phyloP scores from a whole-genome alignment of 30 jellyfish, hydroid and myxozoan species.

The Aurelia aurita region DNA sequence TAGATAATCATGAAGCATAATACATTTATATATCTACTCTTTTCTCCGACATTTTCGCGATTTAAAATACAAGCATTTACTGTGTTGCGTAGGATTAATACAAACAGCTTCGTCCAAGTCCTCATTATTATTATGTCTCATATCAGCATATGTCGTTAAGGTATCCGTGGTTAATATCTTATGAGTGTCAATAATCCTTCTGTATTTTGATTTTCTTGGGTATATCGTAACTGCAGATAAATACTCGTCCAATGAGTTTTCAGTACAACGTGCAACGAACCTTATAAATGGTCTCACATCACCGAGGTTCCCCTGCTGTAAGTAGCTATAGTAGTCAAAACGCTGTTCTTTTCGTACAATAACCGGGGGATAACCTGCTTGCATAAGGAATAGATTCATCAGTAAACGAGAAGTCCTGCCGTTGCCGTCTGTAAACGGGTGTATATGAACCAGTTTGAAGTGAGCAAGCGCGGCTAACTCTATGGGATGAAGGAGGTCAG shows the following conservation, averaged over 20 bases:
- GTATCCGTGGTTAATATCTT: slow-evolving; percentile 24
- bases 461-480: slow-evolving; percentile 94
- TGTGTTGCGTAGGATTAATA: slow-evolving; percentile 39
- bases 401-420: slow-evolving; percentile 91
- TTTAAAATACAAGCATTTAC: slow-evolving; percentile 12
- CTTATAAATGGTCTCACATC: slow-evolving; percentile 93
- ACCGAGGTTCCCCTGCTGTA: slow-evolving; percentile 91
- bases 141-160: slow-evolving; percentile 2
- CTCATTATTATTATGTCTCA: not conserved
- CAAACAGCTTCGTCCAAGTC: slow-evolving; percentile 27
- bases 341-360: slow-evolving; percentile 87
- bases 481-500: slow-evolving; percentile 79
- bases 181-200: slow-evolving; percentile 50
- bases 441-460: slow-evolving; percentile 84
- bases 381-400: slow-evolving; percentile 87
- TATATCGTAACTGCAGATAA: slow-evolving; percentile 85
- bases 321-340: slow-evolving; percentile 80
- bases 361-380: slow-evolving; percentile 97
- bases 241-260: slow-evolving; percentile 81
- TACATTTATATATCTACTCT: not conserved
- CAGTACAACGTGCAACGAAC: slow-evolving; percentile 95
- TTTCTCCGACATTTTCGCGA: slow-evolving; percentile 37
- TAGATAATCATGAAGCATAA: too few species aligned
- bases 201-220: slow-evolving; percentile 46
- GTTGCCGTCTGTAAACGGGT: slow-evolving; percentile 92